Percentiles rank a stretch among this genome's conserved stretches.
Conservation (phyloP, 2,888 invertebrate species). For the Sacculina carcini region DNA sequence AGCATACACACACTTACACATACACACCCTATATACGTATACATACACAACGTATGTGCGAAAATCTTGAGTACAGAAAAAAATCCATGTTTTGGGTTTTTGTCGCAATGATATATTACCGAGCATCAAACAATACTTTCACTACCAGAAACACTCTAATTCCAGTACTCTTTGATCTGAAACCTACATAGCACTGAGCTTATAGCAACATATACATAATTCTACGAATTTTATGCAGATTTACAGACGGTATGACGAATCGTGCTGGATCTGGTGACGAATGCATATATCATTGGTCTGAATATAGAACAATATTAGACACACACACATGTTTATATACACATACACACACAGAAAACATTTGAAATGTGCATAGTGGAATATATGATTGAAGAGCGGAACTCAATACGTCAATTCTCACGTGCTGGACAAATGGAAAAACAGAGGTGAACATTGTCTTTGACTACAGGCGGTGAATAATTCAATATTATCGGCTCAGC, state of each 20-base stretch:
- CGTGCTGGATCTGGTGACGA: neutral
- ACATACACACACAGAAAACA: conserved; percentile 2
- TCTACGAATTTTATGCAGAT: neutral
- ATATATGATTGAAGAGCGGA: neutral
- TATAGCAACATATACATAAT: neutral
- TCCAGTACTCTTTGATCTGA: conserved; percentile 4
- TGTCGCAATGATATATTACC: too few species aligned
- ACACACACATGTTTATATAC: conserved; percentile 3
- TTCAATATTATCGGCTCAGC: neutral
- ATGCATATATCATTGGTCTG: neutral
- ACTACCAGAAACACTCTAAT: neutral
- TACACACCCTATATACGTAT: neutral
- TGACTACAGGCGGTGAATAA: neutral
- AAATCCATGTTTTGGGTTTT: neutral
- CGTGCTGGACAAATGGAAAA: neutral
- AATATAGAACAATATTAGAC: neutral
- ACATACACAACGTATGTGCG: neutral
- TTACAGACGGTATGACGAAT: neutral
- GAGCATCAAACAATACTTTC: neutral
- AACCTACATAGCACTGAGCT: neutral
- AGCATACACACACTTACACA: too few species aligned
- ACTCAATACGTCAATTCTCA: neutral
- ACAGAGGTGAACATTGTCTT: neutral
- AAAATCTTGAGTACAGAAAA: neutral
- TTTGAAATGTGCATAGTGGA: neutral